Conservation (phyloP, 2,113 vertebrate species). For the Gobio gobio region DNA sequence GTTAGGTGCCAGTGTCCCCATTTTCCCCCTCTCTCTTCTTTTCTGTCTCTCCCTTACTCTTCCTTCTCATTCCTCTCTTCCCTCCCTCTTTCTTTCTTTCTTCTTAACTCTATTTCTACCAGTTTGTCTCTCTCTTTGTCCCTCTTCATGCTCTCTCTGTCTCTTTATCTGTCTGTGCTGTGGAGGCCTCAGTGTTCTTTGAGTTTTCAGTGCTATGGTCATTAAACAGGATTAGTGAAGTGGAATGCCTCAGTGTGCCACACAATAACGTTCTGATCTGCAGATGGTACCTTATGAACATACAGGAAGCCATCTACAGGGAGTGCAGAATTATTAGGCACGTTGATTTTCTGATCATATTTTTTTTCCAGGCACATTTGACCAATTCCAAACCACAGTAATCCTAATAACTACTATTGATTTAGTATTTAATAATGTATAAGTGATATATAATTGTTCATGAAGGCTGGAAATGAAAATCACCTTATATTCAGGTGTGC, state of each 20-base stretch:
- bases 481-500: too few species aligned
- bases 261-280: conserved; percentile 52
- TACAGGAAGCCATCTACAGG: conserved; percentile 20
- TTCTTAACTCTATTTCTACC: conserved; percentile 18
- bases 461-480: too few species aligned
- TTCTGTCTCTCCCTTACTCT: conserved; percentile 50
- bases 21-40: conserved; percentile 40
- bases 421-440: too few species aligned
- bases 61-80: conserved; percentile 47
- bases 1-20: conserved; percentile 57
- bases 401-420: too few species aligned
- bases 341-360: too few species aligned
- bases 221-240: conserved; percentile 72
- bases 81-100: conserved; percentile 12
- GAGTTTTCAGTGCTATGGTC: conserved; percentile 62
- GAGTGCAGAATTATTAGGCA: too few species aligned
- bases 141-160: conserved; percentile 22
- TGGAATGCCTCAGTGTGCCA: conserved; percentile 48
- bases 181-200: conserved; percentile 52
- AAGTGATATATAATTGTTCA: too few species aligned
- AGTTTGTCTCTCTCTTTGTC: neutral
- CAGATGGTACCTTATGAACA: conserved; percentile 28
- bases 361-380: too few species aligned
- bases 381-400: too few species aligned
- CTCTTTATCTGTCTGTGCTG: conserved; percentile 35